Base-by-base conservation (phyloP, 1,140 invertebrate genomes). In the Heterodera carotae region DNA sequence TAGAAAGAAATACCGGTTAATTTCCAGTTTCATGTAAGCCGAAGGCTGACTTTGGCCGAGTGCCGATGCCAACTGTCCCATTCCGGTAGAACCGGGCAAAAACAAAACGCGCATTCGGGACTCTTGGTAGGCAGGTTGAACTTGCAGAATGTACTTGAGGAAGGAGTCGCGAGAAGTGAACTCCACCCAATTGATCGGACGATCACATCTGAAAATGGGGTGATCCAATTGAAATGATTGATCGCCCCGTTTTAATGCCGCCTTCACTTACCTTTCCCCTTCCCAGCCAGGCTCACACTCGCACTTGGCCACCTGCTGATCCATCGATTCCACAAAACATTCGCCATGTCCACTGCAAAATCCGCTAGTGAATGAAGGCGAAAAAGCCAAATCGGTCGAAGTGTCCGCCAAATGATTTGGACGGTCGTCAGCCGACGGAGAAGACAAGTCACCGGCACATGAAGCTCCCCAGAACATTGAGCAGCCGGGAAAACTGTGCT, bases 251-350 rank as follows among this genome's bases (percentile, higher is more conserved):
- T n/a, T n/a, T n/a, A n/a, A n/a, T n/a, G 39, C 2, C 7, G 7
- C 1, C 15, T 7, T 43, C 7, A 18, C 48, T 56, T 56, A 66
- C 62, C 72, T 59, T 74, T 85, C 77, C 25, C 85, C 85, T 12
- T 27, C 66, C 56, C 67, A 86, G 34, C 85, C 86, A 5, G 86
- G 86, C 69, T 82, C 83, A 60, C 85, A 86, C 5, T 76, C 74
- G 76, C 85, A 86, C 67, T 85, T 85, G 6, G 83, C 74, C 43
- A 82, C 73, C 43, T 69, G 66, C 53, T 69, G 59, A 53, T 79
- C 66, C 34, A 43, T 80, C 25, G 25, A 81, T 72, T 88, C 81
- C 25, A 82, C 83, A 71, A 76, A 86, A 53, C 85, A 87, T 36
- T 88, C 86, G 48, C 85, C 86, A 74, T 85, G 78, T 25, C 80